phyloP scores from a whole-genome alignment of 2,888 invertebrate species.

The Ichneumon xanthorius region DNA sequence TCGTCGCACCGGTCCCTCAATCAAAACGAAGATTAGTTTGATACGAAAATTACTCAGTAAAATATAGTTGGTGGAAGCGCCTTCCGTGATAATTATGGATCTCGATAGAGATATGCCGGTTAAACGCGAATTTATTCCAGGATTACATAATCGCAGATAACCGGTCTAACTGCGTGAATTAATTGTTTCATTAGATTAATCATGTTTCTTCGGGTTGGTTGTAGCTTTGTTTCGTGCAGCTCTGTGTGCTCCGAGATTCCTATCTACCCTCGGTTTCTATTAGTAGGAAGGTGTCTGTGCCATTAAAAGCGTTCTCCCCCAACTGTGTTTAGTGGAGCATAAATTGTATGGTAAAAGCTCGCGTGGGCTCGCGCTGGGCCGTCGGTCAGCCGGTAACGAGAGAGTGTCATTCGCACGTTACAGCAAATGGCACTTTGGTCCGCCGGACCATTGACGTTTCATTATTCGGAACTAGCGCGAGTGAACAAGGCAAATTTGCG shows the following conservation, averaged over 20 bases:
- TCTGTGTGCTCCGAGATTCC: constrained; percentile 44
- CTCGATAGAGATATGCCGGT: constrained; percentile 6
- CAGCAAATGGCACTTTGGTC: constrained; percentile 75
- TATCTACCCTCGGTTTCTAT: constrained; percentile 44
- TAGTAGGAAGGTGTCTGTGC: constrained; percentile 34
- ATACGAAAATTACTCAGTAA: not conserved
- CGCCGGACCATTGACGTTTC: constrained; percentile 71
- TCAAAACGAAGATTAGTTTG: not conserved
- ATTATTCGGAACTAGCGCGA: constrained; percentile 69
- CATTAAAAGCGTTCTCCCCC: constrained; percentile 17
- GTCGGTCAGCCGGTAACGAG: constrained; percentile 57
- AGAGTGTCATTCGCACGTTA: constrained; percentile 75
- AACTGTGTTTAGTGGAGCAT: constrained; percentile 15
- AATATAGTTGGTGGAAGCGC: not conserved
- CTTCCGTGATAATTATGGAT: constrained; percentile 6
- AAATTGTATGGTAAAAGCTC: not conserved
- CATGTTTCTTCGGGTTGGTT: constrained; percentile 34
- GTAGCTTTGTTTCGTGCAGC: constrained; percentile 41
- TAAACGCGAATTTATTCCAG: constrained; percentile 21
- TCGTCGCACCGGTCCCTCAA: not conserved
- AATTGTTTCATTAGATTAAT: constrained; percentile 43
- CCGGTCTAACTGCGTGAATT: constrained; percentile 14
- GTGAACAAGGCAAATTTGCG: too few relatives aligned
- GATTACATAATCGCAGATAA: constrained; percentile 2
- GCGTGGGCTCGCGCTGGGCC: not conserved